These are phyloP conservation scores for Clupea harengus DNA, from an alignment of 2,113 vertebrate genomes.

Conservation along the genomic window DNA sequence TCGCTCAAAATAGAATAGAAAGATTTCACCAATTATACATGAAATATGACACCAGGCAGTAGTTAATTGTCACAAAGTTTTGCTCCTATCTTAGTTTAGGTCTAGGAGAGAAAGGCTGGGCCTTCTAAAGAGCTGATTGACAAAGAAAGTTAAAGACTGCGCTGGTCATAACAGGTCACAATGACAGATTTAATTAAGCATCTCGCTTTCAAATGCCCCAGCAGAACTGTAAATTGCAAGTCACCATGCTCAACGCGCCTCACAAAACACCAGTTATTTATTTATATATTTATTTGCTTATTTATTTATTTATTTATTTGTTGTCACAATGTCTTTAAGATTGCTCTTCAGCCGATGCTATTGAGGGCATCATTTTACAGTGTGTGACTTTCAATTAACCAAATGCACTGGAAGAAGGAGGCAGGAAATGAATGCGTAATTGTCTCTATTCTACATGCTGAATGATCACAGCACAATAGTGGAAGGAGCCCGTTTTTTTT, in stretches of 20 bases:
- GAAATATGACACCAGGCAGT: conserved; percentile 1
- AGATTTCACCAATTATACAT: background rate
- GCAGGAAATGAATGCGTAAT: conserved; percentile 62
- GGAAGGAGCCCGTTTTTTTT: conserved; percentile 23
- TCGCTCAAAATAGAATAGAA: background rate
- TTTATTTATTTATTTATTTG: background rate
- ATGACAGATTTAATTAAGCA: conserved; percentile 1
- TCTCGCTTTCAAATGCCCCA: background rate
- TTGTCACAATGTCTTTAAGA: background rate
- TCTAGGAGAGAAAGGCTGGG: background rate
- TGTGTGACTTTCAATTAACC: conserved; percentile 55
- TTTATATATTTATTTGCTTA: background rate
- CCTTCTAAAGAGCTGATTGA: background rate
- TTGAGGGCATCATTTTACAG: conserved; percentile 51
- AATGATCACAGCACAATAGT: conserved; percentile 33
- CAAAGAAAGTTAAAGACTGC: background rate
- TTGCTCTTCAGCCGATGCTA: background rate
- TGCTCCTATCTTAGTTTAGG: background rate
- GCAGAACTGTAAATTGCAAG: background rate
- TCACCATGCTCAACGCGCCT: background rate
- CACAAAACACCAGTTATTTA: background rate
- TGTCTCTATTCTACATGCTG: conserved; percentile 61
- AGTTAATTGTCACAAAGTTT: conserved; percentile 8
- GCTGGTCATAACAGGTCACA: background rate
- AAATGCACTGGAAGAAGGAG: conserved; percentile 44